Conservation (phyloP, 2,888 invertebrate genomes). For the Archips crataeganus region DNA sequence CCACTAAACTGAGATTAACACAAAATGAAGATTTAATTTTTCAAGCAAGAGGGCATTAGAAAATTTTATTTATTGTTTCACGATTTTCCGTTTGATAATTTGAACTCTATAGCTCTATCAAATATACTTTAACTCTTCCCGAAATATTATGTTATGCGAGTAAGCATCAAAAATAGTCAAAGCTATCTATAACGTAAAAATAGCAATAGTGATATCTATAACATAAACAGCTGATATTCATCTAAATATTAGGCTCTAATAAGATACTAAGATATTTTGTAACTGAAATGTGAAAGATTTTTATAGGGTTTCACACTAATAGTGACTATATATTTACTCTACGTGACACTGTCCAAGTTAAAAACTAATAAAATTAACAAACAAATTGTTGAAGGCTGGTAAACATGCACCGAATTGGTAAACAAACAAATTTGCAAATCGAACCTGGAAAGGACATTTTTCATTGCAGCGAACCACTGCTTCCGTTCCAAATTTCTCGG, state of each 20-base stretch:
- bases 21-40: no score
- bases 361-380: background rate
- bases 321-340: background rate
- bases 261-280: no score
- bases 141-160: no score
- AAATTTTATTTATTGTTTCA: no score
- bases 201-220: background rate
- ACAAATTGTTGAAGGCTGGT: background rate
- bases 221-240: background rate
- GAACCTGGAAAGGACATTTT: conserved; percentile 84
- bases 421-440: conserved; percentile 48
- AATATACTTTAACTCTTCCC: no score
- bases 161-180: no score
- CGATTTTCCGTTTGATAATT: no score
- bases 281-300: no score
- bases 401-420: background rate
- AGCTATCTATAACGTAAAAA: no score
- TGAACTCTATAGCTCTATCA: no score
- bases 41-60: no score
- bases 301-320: background rate
- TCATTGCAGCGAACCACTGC: conserved; percentile 81
- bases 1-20: no score
- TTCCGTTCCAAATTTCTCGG: conserved; percentile 85
- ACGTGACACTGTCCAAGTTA: background rate
- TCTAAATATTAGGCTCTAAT: background rate